Base-by-base conservation (phyloP, 2,113 vertebrate genomes). In the Osmerus eperlanus region DNA sequence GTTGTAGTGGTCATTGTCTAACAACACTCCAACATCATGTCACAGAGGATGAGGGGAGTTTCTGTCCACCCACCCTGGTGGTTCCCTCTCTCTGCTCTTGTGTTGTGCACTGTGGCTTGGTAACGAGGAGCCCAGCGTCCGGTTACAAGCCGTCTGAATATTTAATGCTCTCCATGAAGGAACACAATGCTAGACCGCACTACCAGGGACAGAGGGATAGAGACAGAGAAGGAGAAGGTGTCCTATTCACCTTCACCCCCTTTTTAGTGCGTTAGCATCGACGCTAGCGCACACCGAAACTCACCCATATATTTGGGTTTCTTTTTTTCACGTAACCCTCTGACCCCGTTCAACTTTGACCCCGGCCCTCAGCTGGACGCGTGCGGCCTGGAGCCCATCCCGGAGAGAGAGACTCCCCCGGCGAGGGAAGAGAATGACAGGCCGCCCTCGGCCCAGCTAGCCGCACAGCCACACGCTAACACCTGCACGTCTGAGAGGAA, bases 111-210 rank as follows among this genome's bases (percentile, higher is more conserved):
- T 75, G 85, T 84, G 88, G 86, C 90, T 78, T 87, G 80, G 90
- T 88, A 90, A 89, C 91, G 78, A 81, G 81, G 78, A 75, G 67
- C 72, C 71, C 56, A 75, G 90, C 85, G 64, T 93, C 91, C 81
- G 78, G 87, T 93, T 93, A 87, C 92, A 83, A 81, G 71, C 70
- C 70, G 29, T 74, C 76, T 93, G 78, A 89, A 93, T 93, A 84
- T 92, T 93, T 93, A 84, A 93, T 91, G 87, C 52, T 65, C 76
- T 82, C 77, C 84, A 83, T 84, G 85, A 85, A 87, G 68, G 72
- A 89, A 90, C 85, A 90, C 91, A 90, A 89, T 85, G 83, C 89
- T 81, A 21, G 18, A 86, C 84, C 87, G 82, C 81, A 83, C 77
- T 87, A 78, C 83, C 60, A 60, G 58, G 88, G 81, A 87, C 81